Base-by-base conservation (phyloP, 2,113 vertebrate genomes). In the Tringa solitaria region DNA sequence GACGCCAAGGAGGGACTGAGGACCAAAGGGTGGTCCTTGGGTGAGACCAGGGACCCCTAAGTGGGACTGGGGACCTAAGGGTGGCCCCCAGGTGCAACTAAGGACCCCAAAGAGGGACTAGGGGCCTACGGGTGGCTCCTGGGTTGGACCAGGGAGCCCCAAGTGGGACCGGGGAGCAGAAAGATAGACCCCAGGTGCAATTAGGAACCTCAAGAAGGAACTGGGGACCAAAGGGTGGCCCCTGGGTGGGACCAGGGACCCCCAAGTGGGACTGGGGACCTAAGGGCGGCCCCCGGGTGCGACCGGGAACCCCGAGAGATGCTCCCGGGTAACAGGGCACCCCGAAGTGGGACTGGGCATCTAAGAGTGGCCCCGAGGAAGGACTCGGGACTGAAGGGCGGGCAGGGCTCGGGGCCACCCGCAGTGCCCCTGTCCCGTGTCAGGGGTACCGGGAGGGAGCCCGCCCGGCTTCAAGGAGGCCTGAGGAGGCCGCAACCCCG, bases 341-440 rank as follows among this genome's bases (percentile, higher is more conserved):
- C 15, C 12, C 19, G 5, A 41, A 3, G 17, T 3, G 22, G 2
- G 18, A 4, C 37, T 32, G 33, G 28, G 20, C 15, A n/a, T 3
- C 19, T 4, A 1, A 2, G 19, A 7, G n/a, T 2, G 28, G 5
- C 20, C 14, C 60, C 4, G 10, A 5, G 2, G 8, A 48, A n/a
- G 14, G 35, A 4, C 18, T 4, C 15, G 15, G 37, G 73, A 26
- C 10, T 6, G 12, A 37, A 14, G 41, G 16, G 26, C 14, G 6
- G 12, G 35, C 28, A 13, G 65, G 18, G 17, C 8, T 7, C 23
- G 43, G 19, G 35, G 21, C 33, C 13, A 1, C 0, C 37, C 28
- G 20, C 21, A 12, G 39, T 11, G 74, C 7, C 35, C 17, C 85
- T 0, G 24, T 5, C 22, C 21, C 9, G 17, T 2, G 4, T 28